phyloP scores from a whole-genome alignment of 2,888 invertebrate genomes.

The Drosophila acutilabella region DNA sequence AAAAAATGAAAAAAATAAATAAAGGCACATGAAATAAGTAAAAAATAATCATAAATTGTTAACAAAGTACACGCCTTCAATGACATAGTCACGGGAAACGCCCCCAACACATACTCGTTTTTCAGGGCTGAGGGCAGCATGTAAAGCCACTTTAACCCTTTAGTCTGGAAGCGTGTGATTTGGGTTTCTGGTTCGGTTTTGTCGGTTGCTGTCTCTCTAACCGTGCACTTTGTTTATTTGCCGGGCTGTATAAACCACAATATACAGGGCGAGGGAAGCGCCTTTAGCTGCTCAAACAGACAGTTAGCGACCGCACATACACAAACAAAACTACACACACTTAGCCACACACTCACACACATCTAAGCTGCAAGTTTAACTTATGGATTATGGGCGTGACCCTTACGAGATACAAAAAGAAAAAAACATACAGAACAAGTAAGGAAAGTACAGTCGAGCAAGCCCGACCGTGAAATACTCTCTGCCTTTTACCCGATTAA shows the following conservation, averaged over 20 bases:
- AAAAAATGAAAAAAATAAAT: constrained; percentile 21
- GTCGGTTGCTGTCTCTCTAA: constrained; percentile 13
- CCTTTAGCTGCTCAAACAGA: constrained; percentile 42
- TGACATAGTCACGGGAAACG: constrained; percentile 34
- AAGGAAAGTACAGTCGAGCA: too few species aligned
- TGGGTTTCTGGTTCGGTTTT: constrained; percentile 41
- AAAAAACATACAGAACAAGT: constrained; percentile 19
- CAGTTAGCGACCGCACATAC: constrained; percentile 53
- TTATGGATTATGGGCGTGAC: constrained; percentile 79
- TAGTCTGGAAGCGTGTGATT: constrained; percentile 61
- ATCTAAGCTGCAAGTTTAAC: constrained; percentile 59
- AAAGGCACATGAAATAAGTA: constrained; percentile 45
- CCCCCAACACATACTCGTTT: constrained; percentile 6
- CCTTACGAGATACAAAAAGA: constrained; percentile 42
- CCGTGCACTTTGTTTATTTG: constrained; percentile 53
- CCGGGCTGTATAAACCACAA: constrained; percentile 39
- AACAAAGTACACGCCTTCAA: constrained; percentile 66
- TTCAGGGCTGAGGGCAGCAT: constrained; percentile 27
- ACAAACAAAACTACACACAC: constrained; percentile 12
- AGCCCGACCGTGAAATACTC: too few species aligned
- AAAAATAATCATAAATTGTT: constrained; percentile 78
- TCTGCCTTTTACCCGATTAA: too few species aligned
- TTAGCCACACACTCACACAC: constrained; percentile 13
- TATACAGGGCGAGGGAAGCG: constrained; percentile 1
- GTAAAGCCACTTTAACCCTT: constrained; percentile 75